Evolutionary conservation across 2,888 invertebrate species (phyloP).

Genomic region (Hydroisotoma schaefferi): DNA sequence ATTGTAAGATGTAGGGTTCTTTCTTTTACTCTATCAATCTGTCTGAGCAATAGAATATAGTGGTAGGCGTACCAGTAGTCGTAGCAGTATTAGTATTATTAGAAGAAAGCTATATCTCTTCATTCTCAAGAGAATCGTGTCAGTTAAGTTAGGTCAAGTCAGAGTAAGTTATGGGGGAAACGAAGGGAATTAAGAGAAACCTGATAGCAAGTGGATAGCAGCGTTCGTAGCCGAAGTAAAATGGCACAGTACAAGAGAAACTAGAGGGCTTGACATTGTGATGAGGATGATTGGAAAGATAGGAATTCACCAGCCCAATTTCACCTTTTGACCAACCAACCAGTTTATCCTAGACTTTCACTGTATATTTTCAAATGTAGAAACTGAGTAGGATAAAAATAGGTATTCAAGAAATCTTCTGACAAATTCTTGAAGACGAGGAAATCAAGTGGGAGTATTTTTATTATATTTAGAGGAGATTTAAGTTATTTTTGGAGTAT

Average conservation of each 20-base stretch:
- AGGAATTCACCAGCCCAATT: slow-evolving; percentile 9
- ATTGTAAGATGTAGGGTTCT: not conserved
- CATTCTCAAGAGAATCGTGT: not conserved
- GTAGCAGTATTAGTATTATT: too few species aligned
- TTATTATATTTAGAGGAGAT: too few species aligned
- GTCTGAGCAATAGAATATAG: too few species aligned
- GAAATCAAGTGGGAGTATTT: too few species aligned
- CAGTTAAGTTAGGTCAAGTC: slow-evolving; percentile 10
- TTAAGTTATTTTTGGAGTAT: too few species aligned
- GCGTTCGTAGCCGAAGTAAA: not conserved
- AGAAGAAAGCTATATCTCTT: not conserved
- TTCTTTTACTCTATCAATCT: too few species aligned
- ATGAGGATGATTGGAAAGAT: slow-evolving; percentile 6
- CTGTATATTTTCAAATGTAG: too few species aligned
- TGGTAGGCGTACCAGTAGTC: too few species aligned
- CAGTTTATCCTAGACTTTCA: slow-evolving; percentile 1
- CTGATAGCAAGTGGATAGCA: not conserved
- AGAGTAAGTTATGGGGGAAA: slow-evolving; percentile 4
- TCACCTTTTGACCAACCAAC: slow-evolving; percentile 1
- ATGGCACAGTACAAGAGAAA: not conserved
- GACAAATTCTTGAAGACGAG: too few species aligned
- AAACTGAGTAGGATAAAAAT: too few species aligned
- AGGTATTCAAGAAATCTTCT: too few species aligned
- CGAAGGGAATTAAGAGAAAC: slow-evolving; percentile 7
- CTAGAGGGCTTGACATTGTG: not conserved